A percentile compares a stretch with the other conserved stretches of the same genome.
Conservation (phyloP, 2,888 invertebrate species). For the Cataglyphis albicans region DNA sequence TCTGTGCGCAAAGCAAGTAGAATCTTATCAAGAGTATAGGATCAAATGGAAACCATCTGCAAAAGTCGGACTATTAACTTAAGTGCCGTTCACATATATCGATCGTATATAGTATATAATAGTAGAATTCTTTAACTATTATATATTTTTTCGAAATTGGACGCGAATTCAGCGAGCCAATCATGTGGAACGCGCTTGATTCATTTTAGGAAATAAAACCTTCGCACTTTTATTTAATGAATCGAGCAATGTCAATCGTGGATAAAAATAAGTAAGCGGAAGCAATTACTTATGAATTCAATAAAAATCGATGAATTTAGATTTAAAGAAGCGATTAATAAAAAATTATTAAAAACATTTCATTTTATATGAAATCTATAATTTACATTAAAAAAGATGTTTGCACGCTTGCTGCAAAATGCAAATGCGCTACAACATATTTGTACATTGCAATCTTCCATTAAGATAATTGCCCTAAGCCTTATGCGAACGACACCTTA, state of each 20-base stretch:
- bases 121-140: background rate
- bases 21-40: slow-evolving; percentile 23
- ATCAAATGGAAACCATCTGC: slow-evolving; percentile 1
- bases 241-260: background rate
- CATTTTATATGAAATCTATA: background rate
- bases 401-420: background rate
- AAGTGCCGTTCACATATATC: slow-evolving; percentile 29
- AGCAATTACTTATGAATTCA: background rate
- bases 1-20: background rate
- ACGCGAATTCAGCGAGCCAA: no score
- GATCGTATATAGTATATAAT: background rate
- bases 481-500: slow-evolving; percentile 24
- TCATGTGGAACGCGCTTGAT: background rate
- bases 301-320: background rate
- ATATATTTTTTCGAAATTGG: no score
- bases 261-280: no score
- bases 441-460: background rate
- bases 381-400: background rate
- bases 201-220: background rate
- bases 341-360: background rate
- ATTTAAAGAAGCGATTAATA: background rate
- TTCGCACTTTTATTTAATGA: background rate
- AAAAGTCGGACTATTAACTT: background rate
- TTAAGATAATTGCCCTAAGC: background rate
- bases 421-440: background rate